Evolutionary conservation across 2,888 invertebrate species (phyloP).

Genomic region (Microplitis deprimator): DNA sequence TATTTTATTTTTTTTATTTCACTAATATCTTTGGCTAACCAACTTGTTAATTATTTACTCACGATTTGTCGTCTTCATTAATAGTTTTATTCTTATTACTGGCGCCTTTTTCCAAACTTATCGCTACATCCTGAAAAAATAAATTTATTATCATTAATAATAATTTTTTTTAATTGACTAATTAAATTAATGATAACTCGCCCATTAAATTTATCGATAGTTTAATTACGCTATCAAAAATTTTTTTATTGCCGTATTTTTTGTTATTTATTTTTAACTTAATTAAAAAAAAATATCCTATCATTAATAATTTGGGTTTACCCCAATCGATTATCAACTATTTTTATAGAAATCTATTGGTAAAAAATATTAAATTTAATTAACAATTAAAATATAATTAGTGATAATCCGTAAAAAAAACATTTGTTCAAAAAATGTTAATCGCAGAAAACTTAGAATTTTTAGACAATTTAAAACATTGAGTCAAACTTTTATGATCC

Average conservation of each 20-base stretch:
- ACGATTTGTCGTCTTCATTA: conserved; percentile 45
- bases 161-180: background rate
- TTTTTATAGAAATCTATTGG: background rate
- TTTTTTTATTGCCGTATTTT: background rate
- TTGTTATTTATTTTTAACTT: background rate
- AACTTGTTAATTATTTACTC: conserved; percentile 48
- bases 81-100: conserved; percentile 38
- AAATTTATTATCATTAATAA: background rate
- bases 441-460: too few species aligned
- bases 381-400: too few species aligned
- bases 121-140: conserved; percentile 57
- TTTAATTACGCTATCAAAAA: background rate
- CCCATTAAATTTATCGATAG: background rate
- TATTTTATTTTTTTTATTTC: conserved; percentile 7
- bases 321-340: background rate
- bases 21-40: conserved; percentile 63
- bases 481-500: too few species aligned
- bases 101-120: conserved; percentile 51
- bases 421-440: too few species aligned
- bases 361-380: background rate
- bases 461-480: too few species aligned
- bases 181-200: background rate
- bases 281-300: background rate
- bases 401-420: background rate
- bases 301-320: background rate